Conservation (phyloP, 37 sponge, comb jelly and placozoan species). For the Spongilla lacustris region DNA sequence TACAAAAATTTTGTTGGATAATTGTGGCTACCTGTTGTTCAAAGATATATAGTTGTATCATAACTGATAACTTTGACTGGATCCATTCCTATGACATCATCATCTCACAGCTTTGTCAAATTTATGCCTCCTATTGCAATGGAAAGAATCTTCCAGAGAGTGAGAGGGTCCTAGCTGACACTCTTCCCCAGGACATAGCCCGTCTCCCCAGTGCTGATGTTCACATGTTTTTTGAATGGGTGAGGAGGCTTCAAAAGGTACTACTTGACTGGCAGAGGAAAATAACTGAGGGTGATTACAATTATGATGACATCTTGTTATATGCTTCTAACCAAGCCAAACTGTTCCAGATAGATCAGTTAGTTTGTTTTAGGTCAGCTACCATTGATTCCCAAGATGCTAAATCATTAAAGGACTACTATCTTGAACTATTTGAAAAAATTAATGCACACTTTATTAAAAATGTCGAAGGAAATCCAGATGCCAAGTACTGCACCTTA, state of each 20-base stretch:
- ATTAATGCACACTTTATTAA: too few relatives aligned
- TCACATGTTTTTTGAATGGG: conserved; percentile 19
- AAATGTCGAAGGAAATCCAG: too few relatives aligned
- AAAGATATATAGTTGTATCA: conserved; percentile 4
- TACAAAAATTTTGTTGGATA: conserved; percentile 66
- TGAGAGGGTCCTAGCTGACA: neutral
- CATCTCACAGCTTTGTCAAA: conserved; percentile 22
- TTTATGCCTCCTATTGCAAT: conserved; percentile 44
- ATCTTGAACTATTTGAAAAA: too few relatives aligned
- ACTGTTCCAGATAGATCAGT: neutral
- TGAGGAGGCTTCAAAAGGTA: conserved; percentile 6
- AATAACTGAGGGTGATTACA: neutral
- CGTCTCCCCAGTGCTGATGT: neutral
- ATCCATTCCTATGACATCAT: conserved; percentile 13
- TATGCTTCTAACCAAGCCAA: neutral
- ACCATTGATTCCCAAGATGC: too few relatives aligned
- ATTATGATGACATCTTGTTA: neutral
- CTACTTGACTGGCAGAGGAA: conserved; percentile 3
- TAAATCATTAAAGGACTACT: too few relatives aligned
- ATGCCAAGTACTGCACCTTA: conserved; percentile 18
- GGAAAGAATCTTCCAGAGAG: conserved; percentile 24
- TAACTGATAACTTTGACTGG: conserved; percentile 2
- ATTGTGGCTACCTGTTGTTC: conserved; percentile 41
- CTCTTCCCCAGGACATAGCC: conserved; percentile 21
- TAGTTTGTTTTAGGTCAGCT: neutral